Conservation (phyloP, 2,797 vertebrate species). For the Bryconaethiops microstoma region DNA sequence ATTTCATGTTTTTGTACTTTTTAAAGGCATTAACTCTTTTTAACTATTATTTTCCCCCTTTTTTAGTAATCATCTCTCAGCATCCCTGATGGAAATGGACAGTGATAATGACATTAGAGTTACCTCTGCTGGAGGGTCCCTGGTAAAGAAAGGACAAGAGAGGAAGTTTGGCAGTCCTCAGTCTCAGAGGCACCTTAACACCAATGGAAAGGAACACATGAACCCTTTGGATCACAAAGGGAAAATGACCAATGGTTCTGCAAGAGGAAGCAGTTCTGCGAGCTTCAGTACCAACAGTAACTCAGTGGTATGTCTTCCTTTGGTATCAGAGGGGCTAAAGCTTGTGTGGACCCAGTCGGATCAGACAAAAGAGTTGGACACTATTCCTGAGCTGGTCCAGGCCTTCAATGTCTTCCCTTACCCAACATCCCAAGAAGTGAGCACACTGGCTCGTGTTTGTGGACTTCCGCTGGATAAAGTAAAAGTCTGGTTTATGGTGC, state of each 20-base stretch:
- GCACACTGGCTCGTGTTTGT: slow-evolving; percentile 79
- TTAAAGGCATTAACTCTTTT: neutral
- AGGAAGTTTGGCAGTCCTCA: slow-evolving; percentile 61
- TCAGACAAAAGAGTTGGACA: slow-evolving; percentile 86
- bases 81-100: slow-evolving; percentile 73
- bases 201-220: slow-evolving; percentile 43
- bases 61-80: slow-evolving; percentile 59
- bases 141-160: slow-evolving; percentile 62
- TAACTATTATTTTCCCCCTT: slow-evolving; percentile 8
- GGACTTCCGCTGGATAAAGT: slow-evolving; percentile 89
- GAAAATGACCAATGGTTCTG: slow-evolving; percentile 64
- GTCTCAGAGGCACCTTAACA: slow-evolving; percentile 58
- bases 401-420: slow-evolving; percentile 92
- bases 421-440: slow-evolving; percentile 87
- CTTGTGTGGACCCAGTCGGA: slow-evolving; percentile 90
- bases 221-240: slow-evolving; percentile 54
- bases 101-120: slow-evolving; percentile 65
- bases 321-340: slow-evolving; percentile 89
- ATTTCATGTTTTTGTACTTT: neutral
- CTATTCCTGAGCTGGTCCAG: slow-evolving; percentile 84
- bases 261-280: slow-evolving; percentile 54
- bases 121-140: slow-evolving; percentile 58
- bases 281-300: slow-evolving; percentile 84
- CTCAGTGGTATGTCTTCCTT: slow-evolving; percentile 87
- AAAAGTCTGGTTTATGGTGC: slow-evolving; percentile 93